A percentile compares a stretch with the other conserved stretches of the same genome.
Conservation (phyloP, 2,113 vertebrate species). For the Stictonetta naevosa region DNA sequence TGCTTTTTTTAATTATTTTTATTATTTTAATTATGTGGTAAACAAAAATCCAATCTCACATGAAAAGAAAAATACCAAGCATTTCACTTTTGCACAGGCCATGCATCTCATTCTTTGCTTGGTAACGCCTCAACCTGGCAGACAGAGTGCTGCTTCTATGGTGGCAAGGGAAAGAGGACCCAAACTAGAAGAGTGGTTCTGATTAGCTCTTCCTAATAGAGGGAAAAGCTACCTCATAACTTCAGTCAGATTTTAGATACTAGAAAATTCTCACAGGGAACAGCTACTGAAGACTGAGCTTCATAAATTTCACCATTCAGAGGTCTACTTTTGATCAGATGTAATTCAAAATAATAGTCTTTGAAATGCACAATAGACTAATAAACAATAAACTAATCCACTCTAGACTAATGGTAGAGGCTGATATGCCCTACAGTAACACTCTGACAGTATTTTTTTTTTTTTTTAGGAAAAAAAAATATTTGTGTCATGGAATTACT, state of each 20-base stretch:
- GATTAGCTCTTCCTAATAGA: not conserved
- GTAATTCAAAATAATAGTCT: conserved; percentile 7
- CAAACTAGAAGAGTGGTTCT: not conserved
- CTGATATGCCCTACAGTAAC: not conserved
- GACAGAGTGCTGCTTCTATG: not conserved
- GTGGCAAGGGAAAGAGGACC: not conserved
- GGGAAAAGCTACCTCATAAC: not conserved
- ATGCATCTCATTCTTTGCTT: not conserved
- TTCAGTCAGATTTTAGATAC: conserved; percentile 35
- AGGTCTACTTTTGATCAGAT: not conserved
- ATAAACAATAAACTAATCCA: not conserved
- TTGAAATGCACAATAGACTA: not conserved
- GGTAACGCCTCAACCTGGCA: not conserved
- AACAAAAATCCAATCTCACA: not conserved
- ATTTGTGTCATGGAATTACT: not conserved
- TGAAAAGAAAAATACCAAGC: not conserved
- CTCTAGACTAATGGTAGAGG: not conserved
- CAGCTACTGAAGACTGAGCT: conserved; percentile 47
- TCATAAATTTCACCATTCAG: conserved; percentile 7
- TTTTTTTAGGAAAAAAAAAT: not conserved
- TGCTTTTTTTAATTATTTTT: not conserved
- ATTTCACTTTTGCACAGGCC: not conserved
- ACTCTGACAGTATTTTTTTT: not conserved
- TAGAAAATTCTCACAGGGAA: conserved; percentile 3
- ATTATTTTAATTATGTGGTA: not conserved